phyloP scores from a whole-genome alignment of 2,113 vertebrate species.

The Passer montanus region DNA sequence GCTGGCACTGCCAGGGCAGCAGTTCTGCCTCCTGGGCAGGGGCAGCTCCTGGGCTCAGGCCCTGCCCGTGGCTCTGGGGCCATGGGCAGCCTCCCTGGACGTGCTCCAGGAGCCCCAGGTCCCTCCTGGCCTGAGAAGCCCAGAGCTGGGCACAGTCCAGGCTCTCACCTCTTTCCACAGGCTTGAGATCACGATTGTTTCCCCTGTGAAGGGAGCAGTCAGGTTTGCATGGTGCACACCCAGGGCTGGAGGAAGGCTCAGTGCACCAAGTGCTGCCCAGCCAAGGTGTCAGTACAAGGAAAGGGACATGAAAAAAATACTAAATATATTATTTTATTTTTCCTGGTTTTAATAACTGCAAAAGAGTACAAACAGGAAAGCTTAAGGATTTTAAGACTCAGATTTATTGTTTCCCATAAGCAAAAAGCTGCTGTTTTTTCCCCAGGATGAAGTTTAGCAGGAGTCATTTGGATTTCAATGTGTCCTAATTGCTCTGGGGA shows the following conservation, averaged over 20 bases:
- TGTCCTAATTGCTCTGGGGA: constrained; percentile 18
- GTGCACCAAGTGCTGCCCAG: neutral
- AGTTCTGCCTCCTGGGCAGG: neutral
- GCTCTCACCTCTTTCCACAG: neutral
- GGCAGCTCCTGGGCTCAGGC: neutral
- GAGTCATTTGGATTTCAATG: neutral
- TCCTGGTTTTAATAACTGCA: neutral
- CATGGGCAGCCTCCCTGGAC: neutral
- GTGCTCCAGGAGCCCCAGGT: neutral
- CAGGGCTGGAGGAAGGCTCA: neutral
- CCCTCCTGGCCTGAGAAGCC: neutral
- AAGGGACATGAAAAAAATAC: neutral
- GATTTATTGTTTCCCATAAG: constrained; percentile 12
- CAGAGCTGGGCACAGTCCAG: neutral
- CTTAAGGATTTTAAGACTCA: neutral
- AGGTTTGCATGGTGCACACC: neutral
- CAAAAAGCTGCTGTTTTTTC: neutral
- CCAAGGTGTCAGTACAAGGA: neutral
- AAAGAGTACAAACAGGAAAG: neutral
- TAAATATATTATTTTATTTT: neutral
- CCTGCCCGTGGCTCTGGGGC: neutral
- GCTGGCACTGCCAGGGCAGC: neutral
- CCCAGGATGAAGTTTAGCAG: constrained; percentile 35
- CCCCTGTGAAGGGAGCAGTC: neutral
- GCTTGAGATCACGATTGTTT: neutral